Evolutionary conservation across 2,888 invertebrate genomes (phyloP).

Genomic region (Anoplius nigerrimus): DNA sequence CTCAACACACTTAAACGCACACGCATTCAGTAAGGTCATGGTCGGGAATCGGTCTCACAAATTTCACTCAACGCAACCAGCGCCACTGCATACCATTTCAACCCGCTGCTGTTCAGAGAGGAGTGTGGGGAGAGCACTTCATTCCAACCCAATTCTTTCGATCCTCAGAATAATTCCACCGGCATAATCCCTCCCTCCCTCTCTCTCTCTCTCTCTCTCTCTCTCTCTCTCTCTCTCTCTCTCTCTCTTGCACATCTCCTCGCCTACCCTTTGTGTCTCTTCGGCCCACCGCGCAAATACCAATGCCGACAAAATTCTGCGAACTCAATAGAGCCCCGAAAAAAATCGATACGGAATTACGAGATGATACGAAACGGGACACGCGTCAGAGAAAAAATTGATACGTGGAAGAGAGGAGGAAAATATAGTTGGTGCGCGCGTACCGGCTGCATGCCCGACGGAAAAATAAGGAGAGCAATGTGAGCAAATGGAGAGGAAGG

Average conservation of each 20-base stretch:
- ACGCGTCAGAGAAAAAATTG: too few relatives aligned
- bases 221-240: too few relatives aligned
- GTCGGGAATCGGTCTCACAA: slow-evolving; percentile 43
- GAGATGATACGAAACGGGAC: too few relatives aligned
- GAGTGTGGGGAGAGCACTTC: slow-evolving; percentile 16
- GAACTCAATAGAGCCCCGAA: too few relatives aligned
- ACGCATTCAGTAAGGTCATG: slow-evolving; percentile 56
- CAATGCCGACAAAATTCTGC: too few relatives aligned
- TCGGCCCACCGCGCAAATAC: too few relatives aligned
- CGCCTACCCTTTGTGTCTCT: too few relatives aligned
- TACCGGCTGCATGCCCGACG: neutral
- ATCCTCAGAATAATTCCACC: slow-evolving; percentile 31
- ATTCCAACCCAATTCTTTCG: slow-evolving; percentile 55
- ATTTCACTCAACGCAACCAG: slow-evolving; percentile 35
- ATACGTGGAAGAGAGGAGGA: too few relatives aligned
- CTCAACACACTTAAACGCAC: slow-evolving; percentile 30
- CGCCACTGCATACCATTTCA: neutral
- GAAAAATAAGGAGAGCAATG: neutral
- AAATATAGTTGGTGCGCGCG: too few relatives aligned
- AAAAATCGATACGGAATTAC: too few relatives aligned
- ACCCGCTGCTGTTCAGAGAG: neutral
- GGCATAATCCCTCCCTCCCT: neutral
- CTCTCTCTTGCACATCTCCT: too few relatives aligned
- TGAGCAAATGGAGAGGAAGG: neutral
- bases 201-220: neutral